Base-by-base conservation (phyloP, 2,797 vertebrate genomes). In the Arremon aurantiirostris region DNA sequence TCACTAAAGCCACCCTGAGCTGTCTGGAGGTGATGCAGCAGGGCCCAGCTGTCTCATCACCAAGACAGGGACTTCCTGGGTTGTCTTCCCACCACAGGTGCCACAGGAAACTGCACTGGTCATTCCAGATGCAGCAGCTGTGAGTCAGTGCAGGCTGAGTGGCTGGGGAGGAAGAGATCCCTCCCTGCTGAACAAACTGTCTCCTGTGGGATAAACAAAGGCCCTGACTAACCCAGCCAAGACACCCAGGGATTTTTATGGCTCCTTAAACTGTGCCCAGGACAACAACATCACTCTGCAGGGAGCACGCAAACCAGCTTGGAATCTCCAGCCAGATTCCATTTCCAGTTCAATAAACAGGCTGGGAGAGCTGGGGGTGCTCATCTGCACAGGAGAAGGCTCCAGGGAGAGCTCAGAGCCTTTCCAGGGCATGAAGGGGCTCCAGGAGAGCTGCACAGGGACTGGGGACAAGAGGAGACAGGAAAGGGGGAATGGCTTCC, bases 51-150 rank as follows among this genome's bases (percentile, higher is more conserved):
- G 20, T 5, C 91, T 85, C 68, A 15, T 26, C 37, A 57, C 0
- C 3, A 20, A 5, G 5, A 46, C 75, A 64, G 64, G 27, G 24
- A 61, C 72, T 75, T 89, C 82, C 79, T 34, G 76, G 39, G 34
- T 46, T 26, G 3, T 49, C 72, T 60, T 50, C 68, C 82, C 57
- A 0, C 73, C 35, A 6, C 9, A 37, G 81, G 73, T 61, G 44
- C 39, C 44, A 85, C 87, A 94, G 96, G 96, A 96, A 94, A 60
- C 94, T 14, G 0, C 50, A 60, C 96, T 5, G n/a, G 94, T 68
- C 76, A 18, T 17, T 77, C 94, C 65, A 95, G 94, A 90, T 95
- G 79, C 84, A 91, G 5, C 34, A 66, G 5, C 5, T 0, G 0
- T 93, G 95, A 96, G 87, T 96, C 95, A 96, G 37, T 5, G 56